Evolutionary conservation across 2,888 invertebrate species (phyloP).

Genomic region (Hirtodrosophila cameraria): DNA sequence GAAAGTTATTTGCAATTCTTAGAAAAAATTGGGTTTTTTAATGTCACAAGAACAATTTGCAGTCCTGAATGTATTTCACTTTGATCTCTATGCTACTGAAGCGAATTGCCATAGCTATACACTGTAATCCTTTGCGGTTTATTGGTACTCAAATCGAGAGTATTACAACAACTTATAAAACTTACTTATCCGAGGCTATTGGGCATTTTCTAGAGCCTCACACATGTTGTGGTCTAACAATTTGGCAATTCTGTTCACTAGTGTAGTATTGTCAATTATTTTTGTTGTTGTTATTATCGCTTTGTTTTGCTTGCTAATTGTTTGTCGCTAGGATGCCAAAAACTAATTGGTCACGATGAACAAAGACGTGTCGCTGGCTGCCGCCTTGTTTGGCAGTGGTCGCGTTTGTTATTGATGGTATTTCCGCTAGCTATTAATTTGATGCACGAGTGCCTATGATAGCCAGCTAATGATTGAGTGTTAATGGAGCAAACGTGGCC

Average conservation of each 20-base stretch:
- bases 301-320: conserved; percentile 62
- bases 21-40: no score
- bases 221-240: neutral
- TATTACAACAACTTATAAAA: no score
- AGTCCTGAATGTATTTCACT: no score
- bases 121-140: no score
- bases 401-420: conserved; percentile 69
- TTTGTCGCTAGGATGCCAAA: conserved; percentile 53
- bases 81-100: no score
- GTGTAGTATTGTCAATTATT: conserved; percentile 28
- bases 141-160: no score
- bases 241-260: conserved; percentile 3
- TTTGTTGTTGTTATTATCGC: conserved; percentile 20
- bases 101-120: no score
- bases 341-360: conserved; percentile 67
- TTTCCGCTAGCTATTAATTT: conserved; percentile 65
- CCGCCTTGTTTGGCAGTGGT: conserved; percentile 40
- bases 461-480: conserved; percentile 70
- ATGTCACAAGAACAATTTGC: no score
- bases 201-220: no score
- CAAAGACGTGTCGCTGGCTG: conserved; percentile 27
- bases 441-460: conserved; percentile 66
- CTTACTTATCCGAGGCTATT: no score
- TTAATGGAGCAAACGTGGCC: conserved; percentile 69
- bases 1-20: no score